These are phyloP conservation scores for Frieseomelitta varia DNA, from an alignment of 1,140 invertebrate genomes.

Conservation along the genomic window DNA sequence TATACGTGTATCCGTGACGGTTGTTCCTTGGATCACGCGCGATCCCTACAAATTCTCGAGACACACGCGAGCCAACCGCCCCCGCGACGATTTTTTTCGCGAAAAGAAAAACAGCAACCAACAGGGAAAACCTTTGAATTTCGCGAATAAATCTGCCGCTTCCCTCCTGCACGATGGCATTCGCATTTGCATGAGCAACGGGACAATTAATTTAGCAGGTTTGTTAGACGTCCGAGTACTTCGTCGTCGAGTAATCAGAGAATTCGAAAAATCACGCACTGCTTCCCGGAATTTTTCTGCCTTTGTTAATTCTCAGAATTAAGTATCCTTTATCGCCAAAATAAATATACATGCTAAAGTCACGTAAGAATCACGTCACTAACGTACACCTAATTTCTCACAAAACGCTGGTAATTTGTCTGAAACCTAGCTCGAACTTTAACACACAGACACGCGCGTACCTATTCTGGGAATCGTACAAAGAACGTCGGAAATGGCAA, in stretches of 20 bases:
- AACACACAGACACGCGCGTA: background rate
- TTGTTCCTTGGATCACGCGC: constrained; percentile 64
- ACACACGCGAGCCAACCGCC: constrained; percentile 53
- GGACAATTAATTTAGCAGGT: background rate
- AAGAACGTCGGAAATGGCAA: constrained; percentile 13
- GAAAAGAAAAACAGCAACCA: background rate
- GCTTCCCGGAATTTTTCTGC: too few relatives aligned
- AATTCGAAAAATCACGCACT: too few relatives aligned
- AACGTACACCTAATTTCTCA: constrained; percentile 3
- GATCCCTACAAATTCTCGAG: constrained; percentile 60
- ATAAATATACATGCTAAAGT: too few relatives aligned
- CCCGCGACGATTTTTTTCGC: constrained; percentile 24
- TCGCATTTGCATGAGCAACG: background rate
- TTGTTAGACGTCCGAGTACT: too few relatives aligned
- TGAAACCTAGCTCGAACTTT: background rate
- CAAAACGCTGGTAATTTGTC: background rate
- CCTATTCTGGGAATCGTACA: background rate
- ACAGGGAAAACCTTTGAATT: constrained; percentile 22
- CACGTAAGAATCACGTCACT: background rate
- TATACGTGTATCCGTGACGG: constrained; percentile 49
- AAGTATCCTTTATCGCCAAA: too few relatives aligned
- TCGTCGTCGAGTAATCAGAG: too few relatives aligned
- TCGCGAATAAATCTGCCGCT: constrained; percentile 38
- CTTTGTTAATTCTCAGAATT: too few relatives aligned
- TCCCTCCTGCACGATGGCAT: background rate